Percentiles rank a stretch among this genome's conserved stretches.
Evolutionary conservation across 2,888 invertebrate species (phyloP).

Genomic region (Drosophila testacea): DNA sequence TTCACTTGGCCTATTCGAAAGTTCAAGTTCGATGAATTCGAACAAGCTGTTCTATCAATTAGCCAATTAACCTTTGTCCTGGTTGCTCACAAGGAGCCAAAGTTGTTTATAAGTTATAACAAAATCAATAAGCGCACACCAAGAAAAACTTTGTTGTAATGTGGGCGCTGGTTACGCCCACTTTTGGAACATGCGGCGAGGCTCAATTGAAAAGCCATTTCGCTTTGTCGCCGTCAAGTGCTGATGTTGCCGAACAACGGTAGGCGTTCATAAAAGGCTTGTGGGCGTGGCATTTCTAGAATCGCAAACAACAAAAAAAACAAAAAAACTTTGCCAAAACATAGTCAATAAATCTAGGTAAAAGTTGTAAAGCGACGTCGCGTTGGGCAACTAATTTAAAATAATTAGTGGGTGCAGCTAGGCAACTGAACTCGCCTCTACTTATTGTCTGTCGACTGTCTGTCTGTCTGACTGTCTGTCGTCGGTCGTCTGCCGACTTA

Average conservation of each 20-base stretch:
- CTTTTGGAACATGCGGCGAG: slow-evolving; percentile 39
- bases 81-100: slow-evolving; percentile 28
- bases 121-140: slow-evolving; percentile 65
- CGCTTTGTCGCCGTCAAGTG: slow-evolving; percentile 69
- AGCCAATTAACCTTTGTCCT: slow-evolving; percentile 68
- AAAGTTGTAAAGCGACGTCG: slow-evolving; percentile 61
- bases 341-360: slow-evolving; percentile 71
- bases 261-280: slow-evolving; percentile 33
- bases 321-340: slow-evolving; percentile 50
- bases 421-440: slow-evolving; percentile 48
- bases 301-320: slow-evolving; percentile 26
- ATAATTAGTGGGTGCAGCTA: slow-evolving; percentile 79
- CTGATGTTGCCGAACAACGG: slow-evolving; percentile 43
- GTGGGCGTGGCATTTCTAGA: slow-evolving; percentile 35
- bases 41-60: slow-evolving; percentile 64
- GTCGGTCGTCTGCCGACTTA: slow-evolving; percentile 24
- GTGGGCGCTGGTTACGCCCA: slow-evolving; percentile 64
- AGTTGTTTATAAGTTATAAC: slow-evolving; percentile 23
- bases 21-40: slow-evolving; percentile 37
- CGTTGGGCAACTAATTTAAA: slow-evolving; percentile 75
- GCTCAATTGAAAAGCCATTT: slow-evolving; percentile 66
- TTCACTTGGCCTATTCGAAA: not conserved
- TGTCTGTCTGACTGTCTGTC: too few relatives aligned
- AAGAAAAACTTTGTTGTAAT: slow-evolving; percentile 25
- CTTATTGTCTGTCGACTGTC: too few relatives aligned